A percentile compares a stretch with the other conserved stretches of the same genome.
Conservation (phyloP, 2,888 invertebrate species). For the Hirtodrosophila alboralis region DNA sequence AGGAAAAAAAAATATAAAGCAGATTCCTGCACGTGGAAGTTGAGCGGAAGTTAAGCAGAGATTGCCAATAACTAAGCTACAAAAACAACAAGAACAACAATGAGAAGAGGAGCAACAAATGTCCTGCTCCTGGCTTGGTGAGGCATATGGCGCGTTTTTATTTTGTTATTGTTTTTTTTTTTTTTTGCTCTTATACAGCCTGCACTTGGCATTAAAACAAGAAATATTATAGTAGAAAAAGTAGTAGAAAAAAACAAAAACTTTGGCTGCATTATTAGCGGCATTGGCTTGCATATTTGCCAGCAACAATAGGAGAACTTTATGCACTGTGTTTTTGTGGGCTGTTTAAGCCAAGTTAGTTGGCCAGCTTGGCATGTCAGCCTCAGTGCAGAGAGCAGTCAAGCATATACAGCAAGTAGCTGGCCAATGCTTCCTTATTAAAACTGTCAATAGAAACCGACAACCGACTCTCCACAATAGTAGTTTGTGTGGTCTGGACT, state of each 20-base stretch:
- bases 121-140: slow-evolving; percentile 23
- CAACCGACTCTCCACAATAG: slow-evolving; percentile 27
- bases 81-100: slow-evolving; percentile 17
- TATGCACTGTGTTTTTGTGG: slow-evolving; percentile 36
- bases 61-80: slow-evolving; percentile 60
- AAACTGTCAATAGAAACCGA: slow-evolving; percentile 51
- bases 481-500: slow-evolving; percentile 22
- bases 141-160: slow-evolving; percentile 29
- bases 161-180: slow-evolving; percentile 19
- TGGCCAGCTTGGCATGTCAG: slow-evolving; percentile 30
- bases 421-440: slow-evolving; percentile 57
- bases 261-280: slow-evolving; percentile 17
- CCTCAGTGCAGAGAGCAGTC: slow-evolving; percentile 19
- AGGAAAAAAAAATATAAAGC: too few species aligned
- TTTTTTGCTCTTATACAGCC: too few species aligned
- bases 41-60: slow-evolving; percentile 64
- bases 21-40: slow-evolving; percentile 26
- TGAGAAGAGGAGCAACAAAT: not conserved
- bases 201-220: slow-evolving; percentile 17
- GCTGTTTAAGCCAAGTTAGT: slow-evolving; percentile 37
- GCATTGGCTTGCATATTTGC: slow-evolving; percentile 10
- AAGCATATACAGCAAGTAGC: slow-evolving; percentile 48
- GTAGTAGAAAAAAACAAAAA: slow-evolving; percentile 11
- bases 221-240: too few species aligned
- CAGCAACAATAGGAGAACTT: slow-evolving; percentile 24